Base-by-base conservation (phyloP, 1,140 invertebrate species). In the Steinernema khuongi region DNA sequence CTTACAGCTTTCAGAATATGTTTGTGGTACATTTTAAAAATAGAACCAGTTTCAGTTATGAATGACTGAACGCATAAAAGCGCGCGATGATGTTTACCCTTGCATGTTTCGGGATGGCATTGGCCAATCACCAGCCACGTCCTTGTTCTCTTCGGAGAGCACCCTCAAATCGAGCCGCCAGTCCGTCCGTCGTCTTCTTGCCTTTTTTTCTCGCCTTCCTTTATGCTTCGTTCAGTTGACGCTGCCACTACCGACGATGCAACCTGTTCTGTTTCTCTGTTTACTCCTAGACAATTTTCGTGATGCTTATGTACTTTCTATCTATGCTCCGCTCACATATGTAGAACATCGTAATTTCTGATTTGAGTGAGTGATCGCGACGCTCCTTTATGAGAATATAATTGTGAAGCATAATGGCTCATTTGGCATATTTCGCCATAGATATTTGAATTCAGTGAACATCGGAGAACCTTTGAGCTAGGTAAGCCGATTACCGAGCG, bases 211-310 rank as follows among this genome's bases (percentile, higher is more conserved):
- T 11, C 50, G 11, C 50, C 19, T 22, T 60, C 7, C 50, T 60
- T 60, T 60, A 14, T 22, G 50, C 22, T 22, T 60, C 36, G 7
- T 41, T 41, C 36, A n/a, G 36, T n/a, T 41, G n/a, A 7, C 36
- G 36, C 36, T 41, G 36, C 7, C 36, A 41, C 7, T n/a, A n/a
- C n/a, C n/a, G 36, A 41, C 36, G 36, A 41, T 41, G n/a, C 50
- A 60, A 60, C 50, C 50, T 60, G 50, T 60, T 60, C 7, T 60
- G 4, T 26, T 22, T 60, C 7, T 60, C 50, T 60, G 50, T 60
- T 60, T 60, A 60, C 50, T 60, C 19, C 50, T 60, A 11, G 7
- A n/a, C 36, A 41, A n/a, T 41, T 41, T 41, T 41, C 36, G 50
- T 22, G 50, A 14, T 60, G 50, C 26, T 60, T 60, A n/a, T 60